phyloP scores from a whole-genome alignment of 2,888 invertebrate genomes.

The Hylaea fasciaria region DNA sequence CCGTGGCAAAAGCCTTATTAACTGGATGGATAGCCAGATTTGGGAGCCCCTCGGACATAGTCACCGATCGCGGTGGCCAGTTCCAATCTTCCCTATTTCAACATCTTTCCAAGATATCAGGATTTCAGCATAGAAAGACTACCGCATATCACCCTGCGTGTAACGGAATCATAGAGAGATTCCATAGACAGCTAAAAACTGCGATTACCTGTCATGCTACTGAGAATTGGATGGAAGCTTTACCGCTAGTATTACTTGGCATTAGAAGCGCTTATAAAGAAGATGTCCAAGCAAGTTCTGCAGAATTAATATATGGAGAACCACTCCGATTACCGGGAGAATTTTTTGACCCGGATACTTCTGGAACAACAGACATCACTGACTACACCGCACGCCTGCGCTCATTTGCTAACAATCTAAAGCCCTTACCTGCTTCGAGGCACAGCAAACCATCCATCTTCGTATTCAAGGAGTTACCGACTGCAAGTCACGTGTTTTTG shows the following conservation, averaged over 20 bases:
- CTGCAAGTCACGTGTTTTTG: conserved; percentile 41
- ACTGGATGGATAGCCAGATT: conserved; percentile 45
- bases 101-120: conserved; percentile 8
- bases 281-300: conserved; percentile 25
- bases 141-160: conserved; percentile 28
- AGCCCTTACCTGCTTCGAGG: conserved; percentile 35
- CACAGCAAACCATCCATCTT: conserved; percentile 42
- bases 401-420: conserved; percentile 32
- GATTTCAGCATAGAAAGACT: conserved; percentile 25
- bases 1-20: conserved; percentile 54
- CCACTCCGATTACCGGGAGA: conserved; percentile 24
- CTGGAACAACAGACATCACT: conserved; percentile 23
- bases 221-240: conserved; percentile 17
- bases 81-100: conserved; percentile 38
- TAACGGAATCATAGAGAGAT: no score
- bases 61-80: conserved; percentile 62
- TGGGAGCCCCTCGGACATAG: conserved; percentile 48
- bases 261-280: conserved; percentile 30
- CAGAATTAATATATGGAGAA: conserved; percentile 25
- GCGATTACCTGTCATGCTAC: conserved; percentile 30
- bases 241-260: conserved; percentile 28
- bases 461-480: conserved; percentile 10
- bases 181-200: conserved; percentile 35
- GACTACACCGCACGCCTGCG: conserved; percentile 36
- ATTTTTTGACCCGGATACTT: conserved; percentile 7